These are phyloP conservation scores for Otis tarda DNA, from an alignment of 2,113 vertebrate genomes.

Conservation along the genomic window DNA sequence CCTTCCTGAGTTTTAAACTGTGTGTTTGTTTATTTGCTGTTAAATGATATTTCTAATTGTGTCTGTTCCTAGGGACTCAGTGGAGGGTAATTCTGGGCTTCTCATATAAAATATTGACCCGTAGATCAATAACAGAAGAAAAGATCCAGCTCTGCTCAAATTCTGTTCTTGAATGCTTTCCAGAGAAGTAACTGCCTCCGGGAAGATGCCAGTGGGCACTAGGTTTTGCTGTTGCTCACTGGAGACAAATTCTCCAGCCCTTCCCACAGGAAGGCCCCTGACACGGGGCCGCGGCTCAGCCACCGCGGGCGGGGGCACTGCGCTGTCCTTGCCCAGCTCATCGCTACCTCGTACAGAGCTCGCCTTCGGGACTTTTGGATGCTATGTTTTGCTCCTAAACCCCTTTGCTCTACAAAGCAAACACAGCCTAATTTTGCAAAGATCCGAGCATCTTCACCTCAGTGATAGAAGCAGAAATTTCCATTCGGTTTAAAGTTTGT, in stretches of 20 bases:
- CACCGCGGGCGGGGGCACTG: fast-evolving
- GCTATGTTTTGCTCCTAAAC: neutral
- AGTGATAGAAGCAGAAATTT: neutral
- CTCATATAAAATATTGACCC: neutral
- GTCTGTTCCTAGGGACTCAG: neutral
- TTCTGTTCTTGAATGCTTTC: neutral
- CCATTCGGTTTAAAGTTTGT: neutral
- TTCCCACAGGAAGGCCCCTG: neutral
- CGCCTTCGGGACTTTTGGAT: neutral
- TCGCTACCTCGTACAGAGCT: fast-evolving
- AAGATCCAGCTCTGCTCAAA: neutral
- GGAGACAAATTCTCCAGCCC: neutral
- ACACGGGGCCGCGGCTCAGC: neutral
- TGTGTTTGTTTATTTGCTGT: neutral
- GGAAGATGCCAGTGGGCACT: neutral
- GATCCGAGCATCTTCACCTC: fast-evolving
- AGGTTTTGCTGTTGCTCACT: neutral
- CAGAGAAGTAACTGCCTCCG: neutral
- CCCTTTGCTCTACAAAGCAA: neutral
- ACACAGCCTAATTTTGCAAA: neutral
- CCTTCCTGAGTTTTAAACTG: neutral
- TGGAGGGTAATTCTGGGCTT: neutral
- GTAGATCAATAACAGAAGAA: neutral
- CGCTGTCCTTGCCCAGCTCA: neutral
- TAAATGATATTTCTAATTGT: neutral